Evolutionary conservation across 2,888 invertebrate species (phyloP).

Genomic region (Drosophila lutescens): DNA sequence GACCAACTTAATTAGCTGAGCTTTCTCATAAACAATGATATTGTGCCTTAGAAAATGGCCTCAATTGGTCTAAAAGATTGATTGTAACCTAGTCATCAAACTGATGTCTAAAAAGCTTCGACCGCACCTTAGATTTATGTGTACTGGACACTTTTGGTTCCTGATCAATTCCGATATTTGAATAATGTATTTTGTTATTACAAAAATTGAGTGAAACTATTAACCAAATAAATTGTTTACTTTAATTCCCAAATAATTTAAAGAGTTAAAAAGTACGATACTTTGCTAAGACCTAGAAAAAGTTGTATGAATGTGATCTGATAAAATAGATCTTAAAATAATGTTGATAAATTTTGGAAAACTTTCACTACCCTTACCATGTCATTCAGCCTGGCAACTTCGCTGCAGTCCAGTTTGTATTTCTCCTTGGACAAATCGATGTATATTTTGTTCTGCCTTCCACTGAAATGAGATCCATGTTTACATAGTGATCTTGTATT

Average conservation of each 20-base stretch:
- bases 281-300: not conserved
- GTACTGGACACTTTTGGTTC: not conserved
- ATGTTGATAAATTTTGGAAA: not conserved
- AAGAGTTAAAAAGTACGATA: no score
- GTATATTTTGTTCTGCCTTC: constrained; percentile 83
- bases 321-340: not conserved
- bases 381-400: constrained; percentile 76
- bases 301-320: not conserved
- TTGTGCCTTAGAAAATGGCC: constrained; percentile 21
- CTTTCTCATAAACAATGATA: not conserved
- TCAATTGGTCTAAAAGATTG: constrained; percentile 4
- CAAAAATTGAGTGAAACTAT: not conserved
- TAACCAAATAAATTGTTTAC: not conserved
- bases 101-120: not conserved
- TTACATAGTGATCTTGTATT: not conserved
- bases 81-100: not conserved
- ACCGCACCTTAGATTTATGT: not conserved
- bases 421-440: constrained; percentile 83
- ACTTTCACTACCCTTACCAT: constrained; percentile 70
- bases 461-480: constrained; percentile 55
- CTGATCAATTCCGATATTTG: not conserved
- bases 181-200: not conserved
- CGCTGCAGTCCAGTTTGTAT: constrained; percentile 80
- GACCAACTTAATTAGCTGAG: constrained; percentile 14
- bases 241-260: no score